A percentile compares a stretch with the other conserved stretches of the same genome.
These are phyloP conservation scores for Tuberolachnus salignus DNA, from an alignment of 2,888 invertebrate species.

Conservation along the genomic window DNA sequence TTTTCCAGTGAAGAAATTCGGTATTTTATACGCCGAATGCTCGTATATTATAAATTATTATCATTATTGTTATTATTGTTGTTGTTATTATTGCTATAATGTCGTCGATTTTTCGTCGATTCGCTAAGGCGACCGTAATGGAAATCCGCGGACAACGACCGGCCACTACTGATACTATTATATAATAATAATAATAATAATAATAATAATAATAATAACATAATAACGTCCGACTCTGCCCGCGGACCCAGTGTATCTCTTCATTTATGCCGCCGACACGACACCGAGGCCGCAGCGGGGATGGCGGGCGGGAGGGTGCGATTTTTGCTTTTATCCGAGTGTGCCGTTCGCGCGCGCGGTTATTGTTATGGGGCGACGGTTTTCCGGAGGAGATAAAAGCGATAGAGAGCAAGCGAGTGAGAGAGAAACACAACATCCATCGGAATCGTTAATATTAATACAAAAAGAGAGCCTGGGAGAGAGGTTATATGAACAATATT, in stretches of 20 bases:
- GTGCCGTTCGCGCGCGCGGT: not conserved
- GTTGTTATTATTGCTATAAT: no score
- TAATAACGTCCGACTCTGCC: not conserved
- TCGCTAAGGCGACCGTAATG: not conserved
- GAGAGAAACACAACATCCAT: conserved; percentile 28
- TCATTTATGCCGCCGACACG: conserved; percentile 9
- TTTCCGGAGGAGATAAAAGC: conserved; percentile 26
- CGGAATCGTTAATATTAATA: conserved; percentile 56
- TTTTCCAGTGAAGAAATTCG: no score
- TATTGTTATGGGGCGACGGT: conserved; percentile 46
- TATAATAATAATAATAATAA: no score
- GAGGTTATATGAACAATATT: conserved; percentile 53
- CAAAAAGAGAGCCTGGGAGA: conserved; percentile 41
- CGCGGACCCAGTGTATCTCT: conserved; percentile 41
- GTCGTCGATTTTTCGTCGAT: not conserved
- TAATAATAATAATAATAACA: not conserved
- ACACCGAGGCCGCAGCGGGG: no score
- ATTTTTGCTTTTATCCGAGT: conserved; percentile 46
- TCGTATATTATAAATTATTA: no score
- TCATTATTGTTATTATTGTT: no score
- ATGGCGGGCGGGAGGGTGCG: not conserved
- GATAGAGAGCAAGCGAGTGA: not conserved
- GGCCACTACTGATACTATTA: no score
- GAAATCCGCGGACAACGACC: not conserved
- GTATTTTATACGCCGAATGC: no score